Evolutionary conservation across 2,888 invertebrate genomes (phyloP), one percentile per base, ranked within the genome.

Genomic region (Acronicta aceris): DNA sequence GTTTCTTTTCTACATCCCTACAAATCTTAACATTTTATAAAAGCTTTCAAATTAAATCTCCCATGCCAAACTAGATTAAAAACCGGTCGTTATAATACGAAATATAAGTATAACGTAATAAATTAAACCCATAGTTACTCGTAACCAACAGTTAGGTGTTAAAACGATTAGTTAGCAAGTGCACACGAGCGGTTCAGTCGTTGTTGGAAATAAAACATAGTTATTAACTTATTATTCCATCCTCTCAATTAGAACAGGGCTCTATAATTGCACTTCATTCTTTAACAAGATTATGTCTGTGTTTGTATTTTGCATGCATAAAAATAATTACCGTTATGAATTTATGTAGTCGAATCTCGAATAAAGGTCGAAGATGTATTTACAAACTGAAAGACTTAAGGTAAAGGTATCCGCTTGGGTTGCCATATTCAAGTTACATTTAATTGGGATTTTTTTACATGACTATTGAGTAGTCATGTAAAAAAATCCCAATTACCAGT

Each of bases 151-250:
- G 74, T 74, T 68, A 76, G 54, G 45, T 40, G 59, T 63, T 66
- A 72, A 77, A 77, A 65, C 71, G 63, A 78, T 69, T 68, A 63
- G 68, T 64, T 61, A 75, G 65, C 52, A 74, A 58, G 58, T 66
- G 75, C 76, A 75, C 79, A 81, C 79, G 78, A 81, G 75, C 75
- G 71, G 53, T 47, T 62, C 65, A 46, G 57, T 59, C 72, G 70
- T 78, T 74, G 74, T 74, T 73, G 53, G 36, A 25, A 58, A 46
- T 17, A 61, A 49, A 60, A 42, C 55, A 74, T 75, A 56, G 62
- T 62, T 71, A 63, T 71, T 55, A 74, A 38, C 51, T 62, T 62
- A 74, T 69, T 65, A 56, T 64, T 42, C 36, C 7, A 36, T 47
- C 42, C 9, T 57, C 17, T 64, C 62, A 74, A 72, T 65, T 68